phyloP scores from a whole-genome alignment of 2,113 vertebrate species.

The Microtus pennsylvanicus region DNA sequence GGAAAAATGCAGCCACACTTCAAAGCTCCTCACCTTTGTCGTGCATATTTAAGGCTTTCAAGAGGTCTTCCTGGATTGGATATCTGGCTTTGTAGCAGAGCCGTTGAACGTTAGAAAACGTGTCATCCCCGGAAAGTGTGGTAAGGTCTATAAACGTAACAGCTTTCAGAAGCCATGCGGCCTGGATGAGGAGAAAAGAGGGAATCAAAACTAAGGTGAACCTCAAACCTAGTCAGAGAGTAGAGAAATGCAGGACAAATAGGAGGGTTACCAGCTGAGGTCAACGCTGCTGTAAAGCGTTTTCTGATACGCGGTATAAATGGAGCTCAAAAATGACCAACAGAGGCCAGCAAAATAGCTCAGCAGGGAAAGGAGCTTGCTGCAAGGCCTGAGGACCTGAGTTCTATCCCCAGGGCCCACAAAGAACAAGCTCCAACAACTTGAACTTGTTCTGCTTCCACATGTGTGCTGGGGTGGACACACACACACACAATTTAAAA shows the following conservation, averaged over 20 bases:
- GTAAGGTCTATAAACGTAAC: slow-evolving; percentile 97
- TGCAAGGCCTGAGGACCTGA: neutral
- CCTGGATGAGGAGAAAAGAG: slow-evolving; percentile 83
- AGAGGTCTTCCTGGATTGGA: slow-evolving; percentile 92
- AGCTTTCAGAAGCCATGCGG: slow-evolving; percentile 95
- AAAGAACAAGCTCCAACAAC: neutral
- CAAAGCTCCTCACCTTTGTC: slow-evolving; percentile 89
- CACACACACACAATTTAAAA: neutral
- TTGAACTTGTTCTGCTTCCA: neutral
- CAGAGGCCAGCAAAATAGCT: neutral
- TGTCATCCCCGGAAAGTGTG: slow-evolving; percentile 95
- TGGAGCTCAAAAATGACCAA: neutral
- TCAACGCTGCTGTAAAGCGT: neutral
- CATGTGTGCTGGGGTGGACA: too few species aligned
- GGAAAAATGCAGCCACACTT: neutral
- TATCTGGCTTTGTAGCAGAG: slow-evolving; percentile 95
- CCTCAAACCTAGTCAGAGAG: neutral
- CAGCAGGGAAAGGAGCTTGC: neutral
- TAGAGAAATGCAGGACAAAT: neutral
- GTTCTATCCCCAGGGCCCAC: neutral
- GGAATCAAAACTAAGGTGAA: neutral
- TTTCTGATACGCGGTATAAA: neutral
- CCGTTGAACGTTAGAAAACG: slow-evolving; percentile 93
- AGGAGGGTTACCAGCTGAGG: neutral
- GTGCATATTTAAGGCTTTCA: slow-evolving; percentile 92